Percentiles rank a stretch among this genome's conserved stretches.
These are phyloP conservation scores for Brenthis ino DNA, from an alignment of 2,888 invertebrate species.

Conservation along the genomic window DNA sequence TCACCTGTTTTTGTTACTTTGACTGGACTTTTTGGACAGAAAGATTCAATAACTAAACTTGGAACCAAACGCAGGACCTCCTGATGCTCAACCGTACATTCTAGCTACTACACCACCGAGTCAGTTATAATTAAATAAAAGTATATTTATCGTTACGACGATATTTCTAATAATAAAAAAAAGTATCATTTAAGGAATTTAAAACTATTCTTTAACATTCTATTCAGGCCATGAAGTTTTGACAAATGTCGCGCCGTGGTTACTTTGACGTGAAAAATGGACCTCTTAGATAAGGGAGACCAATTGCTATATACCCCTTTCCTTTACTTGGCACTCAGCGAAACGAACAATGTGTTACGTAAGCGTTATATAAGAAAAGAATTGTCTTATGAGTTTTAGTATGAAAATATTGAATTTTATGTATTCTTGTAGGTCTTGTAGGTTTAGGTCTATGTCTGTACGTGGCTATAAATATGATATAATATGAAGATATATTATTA, in stretches of 20 bases:
- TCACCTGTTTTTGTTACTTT: no score
- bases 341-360: constrained; percentile 20
- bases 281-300: constrained; percentile 72
- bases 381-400: not conserved
- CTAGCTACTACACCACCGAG: not conserved
- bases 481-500: no score
- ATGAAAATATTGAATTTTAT: no score
- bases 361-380: not conserved
- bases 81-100: no score
- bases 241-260: constrained; percentile 70
- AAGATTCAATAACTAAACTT: no score
- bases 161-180: not conserved
- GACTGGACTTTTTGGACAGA: no score
- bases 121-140: no score
- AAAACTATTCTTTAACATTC: constrained; percentile 10
- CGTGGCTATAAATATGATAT: no score
- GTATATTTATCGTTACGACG: no score
- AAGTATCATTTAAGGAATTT: not conserved
- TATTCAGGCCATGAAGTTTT: constrained; percentile 53
- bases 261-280: constrained; percentile 77
- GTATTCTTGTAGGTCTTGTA: no score
- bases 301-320: constrained; percentile 63
- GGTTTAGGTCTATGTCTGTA: no score
- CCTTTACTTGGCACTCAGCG: constrained; percentile 20
- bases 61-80: no score